Evolutionary conservation across 2,113 vertebrate genomes (phyloP), one percentile per base, ranked within the genome.

Genomic region (Sturnira hondurensis): DNA sequence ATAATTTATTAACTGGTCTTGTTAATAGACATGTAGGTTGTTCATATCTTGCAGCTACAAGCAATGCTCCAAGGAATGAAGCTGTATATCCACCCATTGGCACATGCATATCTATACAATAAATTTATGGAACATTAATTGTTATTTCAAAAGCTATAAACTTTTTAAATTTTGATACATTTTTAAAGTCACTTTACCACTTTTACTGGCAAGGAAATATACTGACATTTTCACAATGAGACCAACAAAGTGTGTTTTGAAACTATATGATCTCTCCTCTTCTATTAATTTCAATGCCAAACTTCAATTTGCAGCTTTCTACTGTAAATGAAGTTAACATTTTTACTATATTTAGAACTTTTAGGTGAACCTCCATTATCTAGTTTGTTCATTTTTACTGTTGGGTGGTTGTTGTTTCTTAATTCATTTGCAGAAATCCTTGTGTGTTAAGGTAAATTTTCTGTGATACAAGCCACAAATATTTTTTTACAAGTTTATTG

Each of bases 321-420:
- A 22, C 17, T 76, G 3, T 54, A 67, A 78, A 2, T 61, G 19
- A 91, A 81, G 26, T 41, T 93, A 56, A 12, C 24, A 47, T 47
- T 90, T 94, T 82, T 71, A 89, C 41, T 47, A 33, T 74, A 91
- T 74, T 78, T 86, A 47, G n/a, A 89, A 58, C 52, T 56, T 88
- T 89, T 78, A 8, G 71, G 71, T 47, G 84, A 81, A n/a, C n/a
- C 8, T 67, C 3, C 54, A 22, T 52, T 28, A 33, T 7, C 52
- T 12, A 9, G 2, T 85, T 86, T 92, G 33, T 33, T 86, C 14
- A 58, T 2, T 50, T 91, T 96, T 92, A 77, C 36, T 33, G 17
- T 56, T 70, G n/a, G 24, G 7, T 52, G 80, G 13, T 68, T 38
- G 22, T 7, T 43, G 22, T 67, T 78, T 52, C 4, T 68, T 50